Percentiles rank a stretch among this genome's conserved stretches.
These are phyloP conservation scores for Helicoverpa armigera DNA, from an alignment of 1,140 invertebrate genomes.

Conservation along the genomic window DNA sequence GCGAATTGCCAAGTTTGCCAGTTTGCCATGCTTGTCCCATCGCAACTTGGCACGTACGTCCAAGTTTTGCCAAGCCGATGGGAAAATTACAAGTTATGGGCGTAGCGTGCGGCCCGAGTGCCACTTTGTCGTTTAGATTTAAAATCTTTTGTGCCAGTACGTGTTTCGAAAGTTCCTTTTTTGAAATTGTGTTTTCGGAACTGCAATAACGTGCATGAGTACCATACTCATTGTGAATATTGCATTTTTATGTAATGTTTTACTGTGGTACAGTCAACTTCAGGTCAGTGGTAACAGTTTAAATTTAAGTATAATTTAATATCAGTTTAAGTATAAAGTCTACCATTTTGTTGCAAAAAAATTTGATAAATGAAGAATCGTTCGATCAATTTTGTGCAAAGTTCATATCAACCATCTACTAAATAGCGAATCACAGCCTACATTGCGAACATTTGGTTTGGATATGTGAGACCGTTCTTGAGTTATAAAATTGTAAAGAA, in stretches of 20 bases:
- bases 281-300: no score
- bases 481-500: no score
- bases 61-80: slow-evolving; percentile 26
- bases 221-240: not conserved
- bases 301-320: no score
- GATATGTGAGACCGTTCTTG: no score
- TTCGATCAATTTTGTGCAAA: no score
- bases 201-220: not conserved
- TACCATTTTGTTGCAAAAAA: no score
- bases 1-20: not conserved
- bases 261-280: no score
- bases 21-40: slow-evolving; percentile 22
- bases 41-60: slow-evolving; percentile 49
- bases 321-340: no score
- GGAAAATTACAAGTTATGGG: slow-evolving; percentile 39
- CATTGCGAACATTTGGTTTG: no score
- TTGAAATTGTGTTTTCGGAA: slow-evolving; percentile 15
- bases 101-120: slow-evolving; percentile 8
- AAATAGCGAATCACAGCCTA: no score
- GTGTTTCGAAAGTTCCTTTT: slow-evolving; percentile 3
- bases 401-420: no score
- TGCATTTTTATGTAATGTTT: not conserved
- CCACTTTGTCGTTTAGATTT: slow-evolving; percentile 29
- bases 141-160: slow-evolving; percentile 35
- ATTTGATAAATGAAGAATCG: no score